Base-by-base conservation (phyloP, 2,888 invertebrate species). In the Eupeodes luniger region DNA sequence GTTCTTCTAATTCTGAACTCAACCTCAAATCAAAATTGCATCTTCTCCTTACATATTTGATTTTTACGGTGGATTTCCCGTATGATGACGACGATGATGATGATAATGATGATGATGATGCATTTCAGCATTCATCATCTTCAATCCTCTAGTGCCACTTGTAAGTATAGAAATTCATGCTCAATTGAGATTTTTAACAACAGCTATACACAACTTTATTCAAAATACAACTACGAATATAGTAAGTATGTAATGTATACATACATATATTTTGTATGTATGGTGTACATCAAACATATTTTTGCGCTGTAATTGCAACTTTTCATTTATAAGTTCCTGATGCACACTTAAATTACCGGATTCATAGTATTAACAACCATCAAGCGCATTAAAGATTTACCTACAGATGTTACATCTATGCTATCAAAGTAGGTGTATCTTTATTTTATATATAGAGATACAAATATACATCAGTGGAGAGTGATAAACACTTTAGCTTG, bases 291-390 rank as follows among this genome's bases (percentile, higher is more conserved):
- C 27, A 40, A 74, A 36, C 59, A 72, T 75, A 27, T 27, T 40
- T 1, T 40, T 40, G 57, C 36, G 69, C 51, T n/a, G 55, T 76
- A 85, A 85, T 80, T 80, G 76, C 55, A 80, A 61, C 61, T 69
- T 79, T 79, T 80, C 74, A 79, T 62, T 74, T 84, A 55, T 72
- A 76, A 76, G 74, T 79, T 78, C 61, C 78, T 55, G 27, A 27
- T 27, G 81, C 36, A 64, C 70, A 81, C 70, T 72, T 74, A 62
- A 74, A 78, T 78, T 74, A 70, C 83, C 79, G 86, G 76, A 77
- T 83, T 64, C 66, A 77, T 44, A 70, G 40, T 75, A 19, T 59
- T 16, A 70, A 4, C 9, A 34, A 36, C n/a, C 4, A 19, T 55
- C 16, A 51, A 64, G 44, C 44, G 44, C 44, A 40, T 61, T 19